Evolutionary conservation across 2,797 vertebrate genomes (phyloP).

Genomic region (Coendou prehensilis): DNA sequence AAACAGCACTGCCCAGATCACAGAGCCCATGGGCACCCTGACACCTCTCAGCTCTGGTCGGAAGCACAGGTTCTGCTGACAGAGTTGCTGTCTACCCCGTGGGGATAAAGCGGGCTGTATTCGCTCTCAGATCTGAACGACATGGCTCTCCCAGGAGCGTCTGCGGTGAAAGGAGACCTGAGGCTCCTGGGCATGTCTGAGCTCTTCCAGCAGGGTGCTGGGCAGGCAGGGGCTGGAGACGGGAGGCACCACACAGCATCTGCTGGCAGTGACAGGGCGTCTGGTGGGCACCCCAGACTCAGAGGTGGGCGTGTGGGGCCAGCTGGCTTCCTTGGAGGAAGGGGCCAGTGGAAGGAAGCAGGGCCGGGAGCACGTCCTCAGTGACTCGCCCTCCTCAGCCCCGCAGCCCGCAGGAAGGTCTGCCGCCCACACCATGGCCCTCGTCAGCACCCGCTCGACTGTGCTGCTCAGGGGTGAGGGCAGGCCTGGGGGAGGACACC

Average conservation of each 20-base stretch:
- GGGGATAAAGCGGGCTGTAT: not conserved
- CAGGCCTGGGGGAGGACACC: not conserved
- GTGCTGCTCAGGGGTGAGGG: not conserved
- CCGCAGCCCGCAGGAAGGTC: not conserved
- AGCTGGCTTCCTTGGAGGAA: not conserved
- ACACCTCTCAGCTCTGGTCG: not conserved
- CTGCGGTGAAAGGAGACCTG: not conserved
- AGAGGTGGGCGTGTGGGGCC: not conserved
- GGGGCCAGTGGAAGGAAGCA: not conserved
- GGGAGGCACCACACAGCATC: rapidly evolving
- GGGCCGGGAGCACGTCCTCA: not conserved
- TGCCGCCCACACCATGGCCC: not conserved
- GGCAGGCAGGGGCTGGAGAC: not conserved
- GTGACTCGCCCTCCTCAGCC: not conserved
- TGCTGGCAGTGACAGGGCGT: not conserved
- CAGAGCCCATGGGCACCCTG: not conserved
- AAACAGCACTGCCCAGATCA: not conserved
- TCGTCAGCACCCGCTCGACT: rapidly evolving
- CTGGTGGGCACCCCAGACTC: not conserved
- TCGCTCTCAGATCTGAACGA: not conserved
- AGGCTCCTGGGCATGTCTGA: not conserved
- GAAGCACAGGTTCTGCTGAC: not conserved
- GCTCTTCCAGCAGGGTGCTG: not conserved
- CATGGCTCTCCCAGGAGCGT: not conserved
- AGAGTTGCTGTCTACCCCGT: not conserved